Evolutionary conservation across 2,888 invertebrate genomes (phyloP).

Genomic region (Mactromeris polynyma): DNA sequence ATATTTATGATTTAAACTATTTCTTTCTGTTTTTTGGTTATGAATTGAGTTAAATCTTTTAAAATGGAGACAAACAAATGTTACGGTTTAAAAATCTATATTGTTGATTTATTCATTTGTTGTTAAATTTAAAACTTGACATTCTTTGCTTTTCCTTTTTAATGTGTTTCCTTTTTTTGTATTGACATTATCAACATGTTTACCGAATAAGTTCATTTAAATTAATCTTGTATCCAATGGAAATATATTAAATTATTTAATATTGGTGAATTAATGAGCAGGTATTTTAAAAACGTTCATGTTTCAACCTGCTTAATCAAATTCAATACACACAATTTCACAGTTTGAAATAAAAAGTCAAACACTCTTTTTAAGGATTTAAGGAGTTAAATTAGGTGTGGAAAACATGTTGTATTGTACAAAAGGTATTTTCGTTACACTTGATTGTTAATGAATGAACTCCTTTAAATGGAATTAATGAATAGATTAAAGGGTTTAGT

Average conservation of each 20-base stretch:
- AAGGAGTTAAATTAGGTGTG: neutral
- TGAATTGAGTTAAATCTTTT: neutral
- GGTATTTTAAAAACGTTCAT: slow-evolving; percentile 8
- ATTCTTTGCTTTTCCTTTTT: neutral
- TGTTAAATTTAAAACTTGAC: neutral
- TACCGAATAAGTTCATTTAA: neutral
- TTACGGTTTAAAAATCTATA: neutral
- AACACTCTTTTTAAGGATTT: neutral
- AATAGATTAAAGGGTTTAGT: neutral
- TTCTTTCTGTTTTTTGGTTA: neutral
- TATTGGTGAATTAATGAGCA: neutral
- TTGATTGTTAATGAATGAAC: neutral
- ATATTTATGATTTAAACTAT: slow-evolving; percentile 6
- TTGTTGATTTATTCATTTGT: neutral
- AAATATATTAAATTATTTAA: neutral
- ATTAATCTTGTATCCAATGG: neutral
- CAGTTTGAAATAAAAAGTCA: neutral
- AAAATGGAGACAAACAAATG: neutral
- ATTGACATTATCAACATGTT: neutral
- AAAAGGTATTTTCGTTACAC: neutral
- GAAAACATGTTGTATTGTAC: neutral
- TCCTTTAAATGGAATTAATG: neutral
- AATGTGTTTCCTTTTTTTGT: neutral
- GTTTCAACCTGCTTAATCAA: slow-evolving; percentile 25
- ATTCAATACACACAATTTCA: neutral